Conservation (phyloP, 2,888 invertebrate genomes). For the Netelia inedita region DNA sequence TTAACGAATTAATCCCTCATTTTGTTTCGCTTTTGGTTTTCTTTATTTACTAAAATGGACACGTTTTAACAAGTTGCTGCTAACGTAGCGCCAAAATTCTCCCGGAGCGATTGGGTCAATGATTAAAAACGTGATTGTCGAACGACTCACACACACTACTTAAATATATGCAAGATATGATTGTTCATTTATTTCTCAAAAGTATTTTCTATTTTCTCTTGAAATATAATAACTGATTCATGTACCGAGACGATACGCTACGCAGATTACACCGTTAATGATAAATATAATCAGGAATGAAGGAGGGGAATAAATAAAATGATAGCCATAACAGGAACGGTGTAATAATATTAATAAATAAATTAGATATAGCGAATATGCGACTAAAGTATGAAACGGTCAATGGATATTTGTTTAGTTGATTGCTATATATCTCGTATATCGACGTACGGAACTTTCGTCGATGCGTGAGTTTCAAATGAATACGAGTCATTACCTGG, state of each 20-base stretch:
- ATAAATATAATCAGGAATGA: neutral
- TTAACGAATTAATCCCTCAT: neutral
- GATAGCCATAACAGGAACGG: neutral
- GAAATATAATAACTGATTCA: neutral
- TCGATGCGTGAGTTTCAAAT: slow-evolving; percentile 72
- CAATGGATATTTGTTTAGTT: slow-evolving; percentile 37
- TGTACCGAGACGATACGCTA: no score
- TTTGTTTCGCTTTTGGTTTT: neutral
- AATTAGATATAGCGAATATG: neutral
- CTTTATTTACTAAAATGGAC: slow-evolving; percentile 1
- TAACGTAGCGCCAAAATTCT: slow-evolving; percentile 59
- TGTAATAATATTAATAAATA: slow-evolving; percentile 24
- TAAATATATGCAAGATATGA: no score
- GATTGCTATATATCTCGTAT: slow-evolving; percentile 49
- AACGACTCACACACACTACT: neutral
- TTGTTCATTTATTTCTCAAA: neutral
- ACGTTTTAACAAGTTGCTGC: neutral
- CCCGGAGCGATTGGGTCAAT: slow-evolving; percentile 38
- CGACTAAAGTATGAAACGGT: slow-evolving; percentile 45
- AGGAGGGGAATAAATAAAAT: neutral
- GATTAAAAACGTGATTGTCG: slow-evolving; percentile 43
- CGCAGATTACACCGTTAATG: neutral
- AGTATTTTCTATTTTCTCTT: neutral
- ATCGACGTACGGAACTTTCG: slow-evolving; percentile 58
- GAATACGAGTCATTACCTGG: slow-evolving; percentile 77